Evolutionary conservation across 2,113 vertebrate species (phyloP).

Genomic region (Elephas maximus): DNA sequence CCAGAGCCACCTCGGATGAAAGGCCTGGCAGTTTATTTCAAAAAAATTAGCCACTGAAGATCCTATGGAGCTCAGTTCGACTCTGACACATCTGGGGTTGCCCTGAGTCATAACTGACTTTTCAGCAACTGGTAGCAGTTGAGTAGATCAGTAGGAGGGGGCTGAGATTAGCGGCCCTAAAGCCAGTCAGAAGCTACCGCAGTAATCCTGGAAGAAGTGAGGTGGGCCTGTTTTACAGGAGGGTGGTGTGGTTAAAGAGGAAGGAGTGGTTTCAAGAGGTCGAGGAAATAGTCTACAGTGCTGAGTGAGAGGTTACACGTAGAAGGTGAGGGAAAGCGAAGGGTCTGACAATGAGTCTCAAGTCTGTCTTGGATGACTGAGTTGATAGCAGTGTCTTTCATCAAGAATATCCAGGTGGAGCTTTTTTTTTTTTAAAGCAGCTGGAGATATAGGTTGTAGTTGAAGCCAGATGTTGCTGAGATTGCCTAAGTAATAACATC

Average conservation of each 20-base stretch:
- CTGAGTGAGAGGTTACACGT: not conserved
- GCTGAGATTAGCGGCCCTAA: not conserved
- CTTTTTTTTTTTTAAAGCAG: not conserved
- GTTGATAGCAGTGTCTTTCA: conserved; percentile 12
- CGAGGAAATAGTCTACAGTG: not conserved
- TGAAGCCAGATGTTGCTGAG: not conserved
- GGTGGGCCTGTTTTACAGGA: not conserved
- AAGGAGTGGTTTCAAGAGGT: not conserved
- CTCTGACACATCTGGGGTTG: no score
- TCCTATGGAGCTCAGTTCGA: no score
- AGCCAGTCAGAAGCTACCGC: not conserved
- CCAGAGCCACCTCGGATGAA: no score
- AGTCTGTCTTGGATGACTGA: not conserved
- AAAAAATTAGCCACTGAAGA: no score
- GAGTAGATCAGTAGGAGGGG: not conserved
- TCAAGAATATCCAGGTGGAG: not conserved
- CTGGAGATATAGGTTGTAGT: conserved; percentile 16
- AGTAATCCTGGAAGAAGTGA: conserved; percentile 32
- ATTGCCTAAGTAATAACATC: not conserved
- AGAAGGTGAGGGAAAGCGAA: not conserved
- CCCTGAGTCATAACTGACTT: no score
- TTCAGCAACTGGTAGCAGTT: not conserved
- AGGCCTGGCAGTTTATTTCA: no score
- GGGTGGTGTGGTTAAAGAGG: not conserved
- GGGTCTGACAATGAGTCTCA: not conserved